These are phyloP conservation scores for Campylomormyrus numenius DNA, from an alignment of 2,113 vertebrate genomes.

Conservation along the genomic window DNA sequence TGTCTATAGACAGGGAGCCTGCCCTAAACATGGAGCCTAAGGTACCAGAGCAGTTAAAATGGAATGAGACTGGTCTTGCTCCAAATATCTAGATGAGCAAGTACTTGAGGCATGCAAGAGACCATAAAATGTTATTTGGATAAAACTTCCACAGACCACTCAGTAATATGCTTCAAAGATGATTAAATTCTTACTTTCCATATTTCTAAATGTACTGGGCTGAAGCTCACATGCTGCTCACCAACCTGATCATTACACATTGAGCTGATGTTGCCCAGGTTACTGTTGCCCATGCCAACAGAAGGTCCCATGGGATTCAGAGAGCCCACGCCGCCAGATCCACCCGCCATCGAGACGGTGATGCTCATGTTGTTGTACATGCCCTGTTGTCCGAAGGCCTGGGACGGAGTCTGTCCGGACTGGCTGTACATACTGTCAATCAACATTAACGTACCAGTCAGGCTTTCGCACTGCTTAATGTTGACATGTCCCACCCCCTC, in stretches of 20 bases:
- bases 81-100: neutral
- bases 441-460: neutral
- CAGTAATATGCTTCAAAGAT: neutral
- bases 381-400: conserved; percentile 71
- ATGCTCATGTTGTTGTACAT: conserved; percentile 99
- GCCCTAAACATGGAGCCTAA: neutral
- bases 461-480: neutral
- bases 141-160: neutral
- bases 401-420: conserved; percentile 63
- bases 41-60: neutral
- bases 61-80: neutral
- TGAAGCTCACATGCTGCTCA: neutral
- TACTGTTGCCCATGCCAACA: conserved; percentile 76
- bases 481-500: neutral
- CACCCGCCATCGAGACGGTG: conserved; percentile 90
- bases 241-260: conserved; percentile 88
- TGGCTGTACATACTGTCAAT: conserved; percentile 72
- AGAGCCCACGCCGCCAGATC: conserved; percentile 67
- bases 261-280: conserved; percentile 71
- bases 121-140: neutral
- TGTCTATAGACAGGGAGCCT: neutral
- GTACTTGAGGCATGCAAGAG: neutral
- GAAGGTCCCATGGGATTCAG: conserved; percentile 77
- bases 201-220: neutral
- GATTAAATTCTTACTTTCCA: neutral